Percentiles rank a stretch among this genome's conserved stretches.
Evolutionary conservation across 2,797 vertebrate species (phyloP).

Genomic region (Gorsachius magnificus): DNA sequence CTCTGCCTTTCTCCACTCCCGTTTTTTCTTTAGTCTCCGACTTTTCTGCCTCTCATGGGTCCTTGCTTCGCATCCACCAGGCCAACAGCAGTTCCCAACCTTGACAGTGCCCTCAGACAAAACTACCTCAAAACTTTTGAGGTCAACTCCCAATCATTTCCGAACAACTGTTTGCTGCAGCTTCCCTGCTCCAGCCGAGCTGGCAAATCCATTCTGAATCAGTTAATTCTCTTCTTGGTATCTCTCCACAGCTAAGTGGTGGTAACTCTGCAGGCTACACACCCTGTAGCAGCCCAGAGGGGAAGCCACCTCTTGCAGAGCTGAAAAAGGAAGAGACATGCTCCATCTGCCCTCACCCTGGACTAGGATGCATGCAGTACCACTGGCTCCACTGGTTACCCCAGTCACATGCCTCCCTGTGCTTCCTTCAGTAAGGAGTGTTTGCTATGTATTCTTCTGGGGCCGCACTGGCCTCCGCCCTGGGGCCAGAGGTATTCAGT

Average conservation of each 20-base stretch:
- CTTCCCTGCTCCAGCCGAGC: background rate
- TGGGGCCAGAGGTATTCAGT: background rate
- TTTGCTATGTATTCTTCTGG: background rate
- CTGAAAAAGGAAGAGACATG: background rate
- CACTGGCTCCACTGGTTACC: background rate
- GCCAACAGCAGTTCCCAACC: background rate
- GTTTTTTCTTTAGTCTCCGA: background rate
- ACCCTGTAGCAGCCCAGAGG: background rate
- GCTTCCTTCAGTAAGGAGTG: background rate
- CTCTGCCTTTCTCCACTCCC: background rate
- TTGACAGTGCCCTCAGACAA: background rate
- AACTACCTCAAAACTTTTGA: background rate
- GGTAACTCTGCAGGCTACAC: background rate
- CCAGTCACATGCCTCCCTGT: fast-evolving
- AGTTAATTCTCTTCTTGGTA: background rate
- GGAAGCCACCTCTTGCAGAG: background rate
- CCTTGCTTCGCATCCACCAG: background rate
- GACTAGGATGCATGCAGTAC: fast-evolving
- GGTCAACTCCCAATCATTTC: background rate
- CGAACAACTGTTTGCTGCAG: background rate
- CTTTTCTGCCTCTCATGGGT: background rate
- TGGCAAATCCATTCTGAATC: background rate
- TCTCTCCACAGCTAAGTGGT: background rate
- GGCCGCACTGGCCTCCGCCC: background rate
- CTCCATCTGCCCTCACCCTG: background rate